These are phyloP conservation scores for Neoniphon sammara DNA, from an alignment of 2,797 vertebrate genomes.

Conservation along the genomic window DNA sequence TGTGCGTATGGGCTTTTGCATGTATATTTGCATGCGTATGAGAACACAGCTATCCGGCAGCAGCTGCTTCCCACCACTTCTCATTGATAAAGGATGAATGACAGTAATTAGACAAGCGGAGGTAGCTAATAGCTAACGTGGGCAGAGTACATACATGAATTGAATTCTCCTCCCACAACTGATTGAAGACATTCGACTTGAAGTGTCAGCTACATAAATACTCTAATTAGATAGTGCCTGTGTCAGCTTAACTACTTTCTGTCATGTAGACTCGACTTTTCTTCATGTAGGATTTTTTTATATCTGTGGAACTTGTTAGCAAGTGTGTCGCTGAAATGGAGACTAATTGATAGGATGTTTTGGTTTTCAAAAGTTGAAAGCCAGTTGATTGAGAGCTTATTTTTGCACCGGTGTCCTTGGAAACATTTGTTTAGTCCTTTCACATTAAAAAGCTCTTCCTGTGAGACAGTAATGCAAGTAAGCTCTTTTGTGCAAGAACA, in stretches of 20 bases:
- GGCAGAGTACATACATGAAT: constrained; percentile 74
- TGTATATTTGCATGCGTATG: constrained; percentile 60
- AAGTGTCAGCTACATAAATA: constrained; percentile 77
- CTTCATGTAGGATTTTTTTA: constrained; percentile 3
- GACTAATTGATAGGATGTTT: constrained; percentile 18
- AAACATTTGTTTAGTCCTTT: not conserved
- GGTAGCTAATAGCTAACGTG: constrained; percentile 77
- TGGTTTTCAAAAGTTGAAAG: constrained; percentile 1
- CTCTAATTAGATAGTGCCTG: constrained; percentile 71
- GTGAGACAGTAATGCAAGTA: not conserved
- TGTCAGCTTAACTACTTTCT: constrained; percentile 55
- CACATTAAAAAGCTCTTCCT: not conserved
- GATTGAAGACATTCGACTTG: constrained; percentile 73
- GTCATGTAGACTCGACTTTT: constrained; percentile 26
- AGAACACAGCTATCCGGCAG: constrained; percentile 47
- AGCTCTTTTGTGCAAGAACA: not conserved
- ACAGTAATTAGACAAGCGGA: constrained; percentile 81
- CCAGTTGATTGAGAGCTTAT: constrained; percentile 11
- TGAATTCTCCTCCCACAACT: constrained; percentile 68
- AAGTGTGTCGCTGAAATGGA: constrained; percentile 2
- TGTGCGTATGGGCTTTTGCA: constrained; percentile 1
- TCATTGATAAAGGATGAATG: constrained; percentile 81
- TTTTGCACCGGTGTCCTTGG: not conserved
- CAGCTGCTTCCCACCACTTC: constrained; percentile 72
- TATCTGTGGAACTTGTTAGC: constrained; percentile 17